Evolutionary conservation across 2,888 invertebrate species (phyloP).

Genomic region (Lasioglossum lativentre): DNA sequence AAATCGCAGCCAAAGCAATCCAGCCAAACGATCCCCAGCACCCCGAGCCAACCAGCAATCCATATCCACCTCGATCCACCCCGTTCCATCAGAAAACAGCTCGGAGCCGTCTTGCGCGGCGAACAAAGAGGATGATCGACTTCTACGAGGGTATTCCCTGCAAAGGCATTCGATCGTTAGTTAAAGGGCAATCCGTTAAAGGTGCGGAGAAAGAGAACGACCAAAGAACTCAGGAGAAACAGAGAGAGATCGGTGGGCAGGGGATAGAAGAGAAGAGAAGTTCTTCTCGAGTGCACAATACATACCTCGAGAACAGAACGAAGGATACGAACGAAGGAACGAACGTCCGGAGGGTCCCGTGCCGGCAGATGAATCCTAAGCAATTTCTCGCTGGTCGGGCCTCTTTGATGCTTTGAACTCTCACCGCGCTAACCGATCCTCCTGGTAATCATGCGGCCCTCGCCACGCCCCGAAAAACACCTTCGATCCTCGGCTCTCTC

Average conservation of each 20-base stretch:
- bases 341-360: slow-evolving; percentile 65
- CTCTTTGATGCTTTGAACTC: slow-evolving; percentile 85
- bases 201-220: slow-evolving; percentile 28
- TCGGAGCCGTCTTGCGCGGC: slow-evolving; percentile 5
- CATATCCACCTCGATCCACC: background rate
- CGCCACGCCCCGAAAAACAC: slow-evolving; percentile 85
- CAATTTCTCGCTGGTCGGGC: slow-evolving; percentile 83
- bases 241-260: background rate
- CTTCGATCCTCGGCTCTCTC: slow-evolving; percentile 66
- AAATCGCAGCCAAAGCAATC: background rate
- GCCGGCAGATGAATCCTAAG: slow-evolving; percentile 82
- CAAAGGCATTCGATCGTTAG: slow-evolving; percentile 60
- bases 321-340: slow-evolving; percentile 26
- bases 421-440: slow-evolving; percentile 84
- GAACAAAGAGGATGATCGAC: slow-evolving; percentile 34
- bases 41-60: background rate
- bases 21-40: background rate
- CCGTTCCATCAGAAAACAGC: slow-evolving; percentile 11
- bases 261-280: slow-evolving; percentile 10
- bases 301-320: slow-evolving; percentile 6
- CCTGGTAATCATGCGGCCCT: slow-evolving; percentile 83
- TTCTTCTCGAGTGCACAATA: slow-evolving; percentile 28
- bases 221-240: background rate
- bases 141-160: slow-evolving; percentile 32
- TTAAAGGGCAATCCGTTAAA: slow-evolving; percentile 64